Conservation (phyloP, 2,113 vertebrate species). For the Crotalus horridus region DNA sequence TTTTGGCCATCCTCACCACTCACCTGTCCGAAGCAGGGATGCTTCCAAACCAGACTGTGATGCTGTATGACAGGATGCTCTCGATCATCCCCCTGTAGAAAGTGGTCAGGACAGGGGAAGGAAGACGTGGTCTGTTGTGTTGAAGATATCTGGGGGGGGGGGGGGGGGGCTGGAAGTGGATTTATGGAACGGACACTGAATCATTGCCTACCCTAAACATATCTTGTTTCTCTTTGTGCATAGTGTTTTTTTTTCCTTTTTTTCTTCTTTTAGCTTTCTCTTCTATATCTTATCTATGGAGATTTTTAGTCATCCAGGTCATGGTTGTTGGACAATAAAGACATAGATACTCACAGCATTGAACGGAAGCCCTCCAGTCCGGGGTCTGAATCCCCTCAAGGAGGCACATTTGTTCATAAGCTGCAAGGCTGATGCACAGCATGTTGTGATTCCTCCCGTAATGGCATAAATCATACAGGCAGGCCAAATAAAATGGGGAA, state of each 20-base stretch:
- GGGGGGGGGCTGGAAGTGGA: neutral
- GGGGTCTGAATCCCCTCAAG: constrained; percentile 45
- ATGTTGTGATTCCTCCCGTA: constrained; percentile 53
- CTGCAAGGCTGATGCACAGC: constrained; percentile 59
- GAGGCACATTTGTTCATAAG: constrained; percentile 60
- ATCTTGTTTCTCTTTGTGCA: neutral
- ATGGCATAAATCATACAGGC: constrained; percentile 64
- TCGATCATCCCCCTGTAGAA: too few species aligned
- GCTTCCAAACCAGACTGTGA: too few species aligned
- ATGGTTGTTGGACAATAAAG: neutral
- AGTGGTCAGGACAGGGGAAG: too few species aligned
- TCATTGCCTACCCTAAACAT: neutral
- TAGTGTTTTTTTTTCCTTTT: neutral
- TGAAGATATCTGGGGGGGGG: neutral
- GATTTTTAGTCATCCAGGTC: too few species aligned
- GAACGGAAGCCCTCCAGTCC: constrained; percentile 54
- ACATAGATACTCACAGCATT: constrained; percentile 55
- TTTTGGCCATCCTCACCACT: too few species aligned
- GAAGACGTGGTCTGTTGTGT: neutral
- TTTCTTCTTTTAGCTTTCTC: neutral
- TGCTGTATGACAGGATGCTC: too few species aligned
- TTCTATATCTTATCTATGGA: neutral
- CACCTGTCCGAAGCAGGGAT: too few species aligned
- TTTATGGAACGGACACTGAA: neutral
- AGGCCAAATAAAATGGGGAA: constrained; percentile 45